phyloP scores from a whole-genome alignment of 2,888 invertebrate genomes.

The Eupithecia pulchellata region DNA sequence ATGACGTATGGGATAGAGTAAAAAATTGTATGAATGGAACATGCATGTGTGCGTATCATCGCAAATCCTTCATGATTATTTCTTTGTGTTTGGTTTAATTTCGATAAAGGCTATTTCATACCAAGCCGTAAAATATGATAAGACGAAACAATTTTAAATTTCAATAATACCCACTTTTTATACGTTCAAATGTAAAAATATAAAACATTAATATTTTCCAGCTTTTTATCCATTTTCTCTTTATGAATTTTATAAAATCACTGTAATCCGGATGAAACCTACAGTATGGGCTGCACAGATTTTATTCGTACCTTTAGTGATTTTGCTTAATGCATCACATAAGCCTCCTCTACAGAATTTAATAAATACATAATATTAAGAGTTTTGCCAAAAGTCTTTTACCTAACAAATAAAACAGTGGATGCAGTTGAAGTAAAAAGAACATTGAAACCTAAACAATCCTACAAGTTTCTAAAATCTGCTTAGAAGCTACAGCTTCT shows the following conservation, averaged over 20 bases:
- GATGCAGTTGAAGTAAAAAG: neutral
- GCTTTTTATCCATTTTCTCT: neutral
- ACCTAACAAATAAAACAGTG: neutral
- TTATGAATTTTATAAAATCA: neutral
- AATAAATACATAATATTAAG: neutral
- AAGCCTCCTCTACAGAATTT: neutral
- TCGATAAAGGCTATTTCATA: slow-evolving; percentile 48
- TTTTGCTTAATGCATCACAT: neutral
- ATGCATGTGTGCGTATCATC: slow-evolving; percentile 61
- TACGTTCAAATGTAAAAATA: neutral
- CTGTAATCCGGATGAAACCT: neutral
- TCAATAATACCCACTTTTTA: neutral
- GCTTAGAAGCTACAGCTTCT: neutral
- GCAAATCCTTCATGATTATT: slow-evolving; percentile 73
- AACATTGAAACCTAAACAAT: neutral
- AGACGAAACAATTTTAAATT: neutral
- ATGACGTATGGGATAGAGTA: slow-evolving; percentile 39
- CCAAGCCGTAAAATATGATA: neutral
- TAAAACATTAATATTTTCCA: neutral
- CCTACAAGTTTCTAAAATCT: neutral
- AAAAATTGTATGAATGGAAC: slow-evolving; percentile 38
- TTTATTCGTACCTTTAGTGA: neutral
- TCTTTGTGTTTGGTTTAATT: slow-evolving; percentile 71
- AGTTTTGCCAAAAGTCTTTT: neutral
- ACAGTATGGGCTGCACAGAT: neutral